Conservation (phyloP, 2,797 vertebrate species). For the Lacerta viridis region DNA sequence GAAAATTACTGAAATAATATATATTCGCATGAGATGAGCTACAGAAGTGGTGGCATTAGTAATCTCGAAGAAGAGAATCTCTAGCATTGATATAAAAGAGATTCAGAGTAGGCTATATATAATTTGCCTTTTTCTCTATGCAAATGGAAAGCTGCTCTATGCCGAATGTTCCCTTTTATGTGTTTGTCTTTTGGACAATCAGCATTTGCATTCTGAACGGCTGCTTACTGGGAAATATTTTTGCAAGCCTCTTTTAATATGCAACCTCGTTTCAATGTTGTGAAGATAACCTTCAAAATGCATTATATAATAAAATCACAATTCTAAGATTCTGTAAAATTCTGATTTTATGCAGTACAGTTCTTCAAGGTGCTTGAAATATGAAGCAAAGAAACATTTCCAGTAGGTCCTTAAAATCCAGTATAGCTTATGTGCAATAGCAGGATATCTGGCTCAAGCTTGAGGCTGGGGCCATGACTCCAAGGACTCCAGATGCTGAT, state of each 20-base stretch:
- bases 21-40: background rate
- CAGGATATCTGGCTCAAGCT: background rate
- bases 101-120: constrained; percentile 3
- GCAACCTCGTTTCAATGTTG: background rate
- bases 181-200: background rate
- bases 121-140: background rate
- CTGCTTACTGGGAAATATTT: background rate
- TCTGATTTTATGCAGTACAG: background rate
- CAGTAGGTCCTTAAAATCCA: background rate
- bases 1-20: background rate
- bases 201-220: constrained; percentile 8
- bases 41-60: too few relatives aligned
- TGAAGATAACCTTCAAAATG: background rate
- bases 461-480: too few relatives aligned
- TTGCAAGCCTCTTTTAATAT: background rate
- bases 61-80: background rate
- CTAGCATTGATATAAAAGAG: background rate
- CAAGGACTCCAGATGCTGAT: too few relatives aligned
- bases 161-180: background rate
- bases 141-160: background rate
- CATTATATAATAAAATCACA: background rate
- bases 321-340: background rate
- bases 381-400: background rate
- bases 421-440: background rate
- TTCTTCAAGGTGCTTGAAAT: background rate